Evolutionary conservation across 2,888 invertebrate species (phyloP).

Genomic region (Drosophila cyrtoloma): DNA sequence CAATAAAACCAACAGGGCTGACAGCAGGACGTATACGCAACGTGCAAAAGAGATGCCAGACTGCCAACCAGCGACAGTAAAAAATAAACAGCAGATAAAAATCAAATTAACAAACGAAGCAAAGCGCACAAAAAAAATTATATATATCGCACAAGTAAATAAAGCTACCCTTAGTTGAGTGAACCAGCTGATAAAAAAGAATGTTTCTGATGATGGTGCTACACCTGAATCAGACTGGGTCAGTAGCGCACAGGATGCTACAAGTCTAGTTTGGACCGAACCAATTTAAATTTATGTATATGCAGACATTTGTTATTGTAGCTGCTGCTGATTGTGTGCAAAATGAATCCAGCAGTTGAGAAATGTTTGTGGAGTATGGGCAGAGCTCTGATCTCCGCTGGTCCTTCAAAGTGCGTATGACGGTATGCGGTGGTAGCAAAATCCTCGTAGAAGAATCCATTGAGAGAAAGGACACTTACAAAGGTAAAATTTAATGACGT

Average conservation of each 20-base stretch:
- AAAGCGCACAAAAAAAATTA: slow-evolving; percentile 23
- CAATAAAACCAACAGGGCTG: slow-evolving; percentile 54
- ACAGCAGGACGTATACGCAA: slow-evolving; percentile 54
- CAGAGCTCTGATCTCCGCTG: slow-evolving; percentile 12
- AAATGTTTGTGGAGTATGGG: slow-evolving; percentile 39
- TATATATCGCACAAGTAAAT: slow-evolving; percentile 67
- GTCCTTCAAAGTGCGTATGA: slow-evolving; percentile 38
- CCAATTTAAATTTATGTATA: slow-evolving; percentile 76
- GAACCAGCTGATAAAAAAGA: slow-evolving; percentile 62
- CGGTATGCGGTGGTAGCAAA: slow-evolving; percentile 13
- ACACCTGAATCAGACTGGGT: slow-evolving; percentile 27
- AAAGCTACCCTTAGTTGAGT: slow-evolving; percentile 60
- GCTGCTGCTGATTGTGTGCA: slow-evolving; percentile 63
- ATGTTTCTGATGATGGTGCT: slow-evolving; percentile 26
- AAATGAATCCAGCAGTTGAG: slow-evolving; percentile 65
- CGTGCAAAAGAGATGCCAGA: slow-evolving; percentile 55
- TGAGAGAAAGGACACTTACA: slow-evolving; percentile 61
- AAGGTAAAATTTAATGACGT: slow-evolving; percentile 72
- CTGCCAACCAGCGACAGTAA: slow-evolving; percentile 35
- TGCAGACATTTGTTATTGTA: slow-evolving; percentile 57
- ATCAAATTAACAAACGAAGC: slow-evolving; percentile 75
- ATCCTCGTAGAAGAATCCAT: slow-evolving; percentile 43
- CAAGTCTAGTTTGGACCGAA: slow-evolving; percentile 51
- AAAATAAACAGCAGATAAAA: slow-evolving; percentile 76
- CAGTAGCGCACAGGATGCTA: slow-evolving; percentile 3